A percentile compares a stretch with the other conserved stretches of the same genome.
phyloP scores from a whole-genome alignment of 2,797 vertebrate species.

The Strix occidentalis region DNA sequence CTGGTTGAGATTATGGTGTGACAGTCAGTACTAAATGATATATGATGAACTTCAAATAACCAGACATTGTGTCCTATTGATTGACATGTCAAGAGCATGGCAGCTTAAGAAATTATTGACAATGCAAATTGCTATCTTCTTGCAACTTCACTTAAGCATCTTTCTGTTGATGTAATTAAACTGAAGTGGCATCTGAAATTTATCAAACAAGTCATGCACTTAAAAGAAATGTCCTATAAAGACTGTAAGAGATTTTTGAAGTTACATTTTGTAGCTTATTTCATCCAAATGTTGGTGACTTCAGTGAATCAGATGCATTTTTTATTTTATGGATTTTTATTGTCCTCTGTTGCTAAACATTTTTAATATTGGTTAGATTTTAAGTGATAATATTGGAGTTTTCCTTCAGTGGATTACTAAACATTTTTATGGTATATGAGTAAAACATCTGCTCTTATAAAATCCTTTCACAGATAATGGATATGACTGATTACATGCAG shows the following conservation, averaged over 20 bases:
- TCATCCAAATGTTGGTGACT: not conserved
- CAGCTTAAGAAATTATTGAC: constrained; percentile 46
- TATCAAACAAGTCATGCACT: constrained; percentile 27
- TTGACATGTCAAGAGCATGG: constrained; percentile 7
- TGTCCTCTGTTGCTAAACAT: not conserved
- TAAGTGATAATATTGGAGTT: not conserved
- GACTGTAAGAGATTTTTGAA: not conserved
- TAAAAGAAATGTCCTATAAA: not conserved
- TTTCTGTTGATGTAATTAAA: constrained; percentile 65
- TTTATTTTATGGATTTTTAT: not conserved
- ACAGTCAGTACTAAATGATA: constrained; percentile 59
- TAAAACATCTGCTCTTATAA: not conserved
- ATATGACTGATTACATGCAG: not conserved
- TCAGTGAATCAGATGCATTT: not conserved
- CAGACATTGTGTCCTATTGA: constrained; percentile 54
- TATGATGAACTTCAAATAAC: constrained; percentile 63
- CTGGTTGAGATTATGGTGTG: not conserved
- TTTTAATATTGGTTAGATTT: not conserved
- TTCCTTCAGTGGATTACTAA: not conserved
- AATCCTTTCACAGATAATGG: not conserved
- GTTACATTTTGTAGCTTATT: not conserved
- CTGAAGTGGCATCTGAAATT: constrained; percentile 52
- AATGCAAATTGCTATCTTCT: constrained; percentile 63
- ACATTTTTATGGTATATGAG: not conserved
- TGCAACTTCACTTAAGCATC: constrained; percentile 57